Evolutionary conservation across 2,888 invertebrate species (phyloP).

Genomic region (Leptopterna dolabrata): DNA sequence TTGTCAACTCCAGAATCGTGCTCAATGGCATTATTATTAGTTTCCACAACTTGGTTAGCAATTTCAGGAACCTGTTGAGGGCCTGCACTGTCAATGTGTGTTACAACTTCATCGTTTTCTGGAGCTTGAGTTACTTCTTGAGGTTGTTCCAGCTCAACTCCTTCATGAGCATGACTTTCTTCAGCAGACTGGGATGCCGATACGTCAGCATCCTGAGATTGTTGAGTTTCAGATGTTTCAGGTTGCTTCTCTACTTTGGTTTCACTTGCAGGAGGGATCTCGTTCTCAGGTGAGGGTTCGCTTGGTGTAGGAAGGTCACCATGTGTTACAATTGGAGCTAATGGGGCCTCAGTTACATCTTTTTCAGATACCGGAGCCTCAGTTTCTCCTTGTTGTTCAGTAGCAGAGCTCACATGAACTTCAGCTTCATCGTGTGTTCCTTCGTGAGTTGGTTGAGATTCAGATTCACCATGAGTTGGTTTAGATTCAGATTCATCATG

Average conservation of each 20-base stretch:
- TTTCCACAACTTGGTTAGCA: conserved; percentile 44
- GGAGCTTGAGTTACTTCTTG: conserved; percentile 22
- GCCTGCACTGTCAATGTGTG: conserved; percentile 27
- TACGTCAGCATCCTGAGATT: conserved; percentile 16
- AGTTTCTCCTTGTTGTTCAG: not conserved
- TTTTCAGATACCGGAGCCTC: conserved; percentile 23
- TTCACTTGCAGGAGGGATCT: conserved; percentile 18
- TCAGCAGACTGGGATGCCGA: not conserved
- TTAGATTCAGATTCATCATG: not conserved
- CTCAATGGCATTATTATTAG: conserved; percentile 15
- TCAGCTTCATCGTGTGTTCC: not conserved
- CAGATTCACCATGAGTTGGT: not conserved
- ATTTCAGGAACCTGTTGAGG: conserved; percentile 30
- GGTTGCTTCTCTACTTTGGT: conserved; percentile 41
- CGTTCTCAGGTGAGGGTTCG: not conserved
- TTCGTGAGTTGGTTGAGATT: not conserved
- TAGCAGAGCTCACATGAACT: not conserved
- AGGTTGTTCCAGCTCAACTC: not conserved
- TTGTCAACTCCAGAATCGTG: not conserved
- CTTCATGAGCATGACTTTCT: not conserved
- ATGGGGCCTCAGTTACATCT: conserved; percentile 42
- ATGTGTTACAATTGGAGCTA: conserved; percentile 24
- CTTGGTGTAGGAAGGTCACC: conserved; percentile 28
- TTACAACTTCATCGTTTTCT: conserved; percentile 36
- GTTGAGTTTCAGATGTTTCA: conserved; percentile 51